Conservation (phyloP, 2,113 vertebrate species). For the Oreochromis aureus region DNA sequence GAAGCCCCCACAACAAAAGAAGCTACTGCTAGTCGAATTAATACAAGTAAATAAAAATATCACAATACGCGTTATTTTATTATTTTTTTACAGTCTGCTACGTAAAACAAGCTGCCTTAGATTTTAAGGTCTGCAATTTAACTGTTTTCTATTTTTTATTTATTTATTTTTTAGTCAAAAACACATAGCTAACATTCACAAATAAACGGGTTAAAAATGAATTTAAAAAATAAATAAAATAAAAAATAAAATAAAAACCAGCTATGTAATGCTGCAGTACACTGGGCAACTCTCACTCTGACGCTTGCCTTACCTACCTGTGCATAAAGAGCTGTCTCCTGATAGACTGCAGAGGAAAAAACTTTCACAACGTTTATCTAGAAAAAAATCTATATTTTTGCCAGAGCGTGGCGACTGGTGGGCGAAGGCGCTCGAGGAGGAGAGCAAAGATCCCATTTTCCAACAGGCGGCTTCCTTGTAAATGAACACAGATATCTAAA, state of each 20-base stretch:
- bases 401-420: background rate
- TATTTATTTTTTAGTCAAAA: background rate
- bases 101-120: background rate
- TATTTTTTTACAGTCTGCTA: background rate
- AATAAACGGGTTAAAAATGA: background rate
- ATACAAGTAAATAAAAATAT: background rate
- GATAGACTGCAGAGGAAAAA: constrained; percentile 55
- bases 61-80: background rate
- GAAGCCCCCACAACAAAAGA: constrained; percentile 32
- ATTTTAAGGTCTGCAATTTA: background rate
- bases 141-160: background rate
- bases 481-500: constrained; percentile 39
- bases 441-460: constrained; percentile 25
- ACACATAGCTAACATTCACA: background rate
- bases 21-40: background rate
- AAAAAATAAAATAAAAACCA: background rate
- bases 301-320: constrained; percentile 67
- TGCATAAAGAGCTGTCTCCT: constrained; percentile 60
- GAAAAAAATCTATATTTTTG: background rate
- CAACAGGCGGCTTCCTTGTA: constrained; percentile 24
- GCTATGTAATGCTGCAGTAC: background rate
- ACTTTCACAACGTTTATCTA: constrained; percentile 59
- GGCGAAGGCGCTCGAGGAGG: constrained; percentile 2
- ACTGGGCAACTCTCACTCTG: constrained; percentile 8
- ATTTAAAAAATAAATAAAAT: background rate